phyloP scores from a whole-genome alignment of 2,888 invertebrate species.

The Tupiocoris notatus region DNA sequence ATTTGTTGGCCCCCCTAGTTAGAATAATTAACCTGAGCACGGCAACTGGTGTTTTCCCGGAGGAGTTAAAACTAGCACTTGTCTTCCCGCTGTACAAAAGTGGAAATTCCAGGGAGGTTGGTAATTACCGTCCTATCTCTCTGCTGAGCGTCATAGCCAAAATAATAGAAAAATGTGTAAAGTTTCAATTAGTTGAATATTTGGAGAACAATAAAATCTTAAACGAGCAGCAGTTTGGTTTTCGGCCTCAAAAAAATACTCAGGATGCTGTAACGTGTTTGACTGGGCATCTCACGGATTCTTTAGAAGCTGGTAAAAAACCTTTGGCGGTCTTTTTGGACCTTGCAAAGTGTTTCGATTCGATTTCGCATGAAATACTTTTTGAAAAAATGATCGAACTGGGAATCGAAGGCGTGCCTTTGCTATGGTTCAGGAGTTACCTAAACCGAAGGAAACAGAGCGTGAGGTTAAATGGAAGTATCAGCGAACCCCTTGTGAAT shows the following conservation, averaged over 20 bases:
- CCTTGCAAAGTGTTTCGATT: no score
- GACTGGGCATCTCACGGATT: background rate
- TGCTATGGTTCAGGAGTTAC: no score
- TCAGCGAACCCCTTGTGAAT: no score
- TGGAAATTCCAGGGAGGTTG: background rate
- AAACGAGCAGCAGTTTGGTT: background rate
- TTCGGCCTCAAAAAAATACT: background rate
- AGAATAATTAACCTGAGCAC: background rate
- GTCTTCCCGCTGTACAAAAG: background rate
- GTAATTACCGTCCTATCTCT: background rate
- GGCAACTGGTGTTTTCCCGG: background rate
- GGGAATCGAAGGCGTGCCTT: background rate
- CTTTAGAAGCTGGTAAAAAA: background rate
- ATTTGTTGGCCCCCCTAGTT: background rate
- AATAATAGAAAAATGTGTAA: no score
- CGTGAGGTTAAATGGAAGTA: no score
- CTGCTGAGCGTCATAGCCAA: background rate
- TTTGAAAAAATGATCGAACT: background rate
- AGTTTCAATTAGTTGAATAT: constrained; percentile 3
- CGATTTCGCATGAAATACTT: constrained; percentile 1
- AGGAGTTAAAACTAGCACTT: background rate
- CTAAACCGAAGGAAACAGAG: no score
- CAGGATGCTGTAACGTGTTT: background rate
- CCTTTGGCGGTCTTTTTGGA: background rate
- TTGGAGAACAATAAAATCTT: background rate